These are phyloP conservation scores for Trematomus loennbergii DNA, from an alignment of 2,113 vertebrate genomes.

Conservation along the genomic window DNA sequence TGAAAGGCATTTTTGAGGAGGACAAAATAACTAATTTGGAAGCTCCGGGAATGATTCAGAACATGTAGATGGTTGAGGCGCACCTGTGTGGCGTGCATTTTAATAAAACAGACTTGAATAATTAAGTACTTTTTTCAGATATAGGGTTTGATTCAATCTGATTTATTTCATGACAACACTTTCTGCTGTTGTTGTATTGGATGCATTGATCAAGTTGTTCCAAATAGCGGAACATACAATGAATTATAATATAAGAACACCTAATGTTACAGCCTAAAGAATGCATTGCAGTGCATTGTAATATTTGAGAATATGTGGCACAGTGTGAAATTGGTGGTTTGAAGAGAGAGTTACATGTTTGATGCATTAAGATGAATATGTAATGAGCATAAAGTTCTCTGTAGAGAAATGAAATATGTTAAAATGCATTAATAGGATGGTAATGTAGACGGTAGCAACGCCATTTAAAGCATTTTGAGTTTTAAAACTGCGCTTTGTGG, in stretches of 20 bases:
- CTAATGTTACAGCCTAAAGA: too few species aligned
- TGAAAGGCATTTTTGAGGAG: conserved; percentile 12
- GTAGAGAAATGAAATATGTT: not conserved
- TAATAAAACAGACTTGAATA: not conserved
- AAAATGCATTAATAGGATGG: not conserved
- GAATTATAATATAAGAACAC: not conserved
- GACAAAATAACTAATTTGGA: conserved; percentile 5
- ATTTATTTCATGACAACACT: not conserved
- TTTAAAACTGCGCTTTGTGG: not conserved
- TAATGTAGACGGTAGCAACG: conserved; percentile 7
- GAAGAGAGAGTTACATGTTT: not conserved
- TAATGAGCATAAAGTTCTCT: not conserved
- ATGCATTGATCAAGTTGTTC: not conserved
- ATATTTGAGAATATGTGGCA: not conserved
- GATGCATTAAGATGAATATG: conserved; percentile 26
- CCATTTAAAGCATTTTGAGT: not conserved
- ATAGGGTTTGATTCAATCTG: not conserved
- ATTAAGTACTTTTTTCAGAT: not conserved
- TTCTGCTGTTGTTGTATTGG: not conserved
- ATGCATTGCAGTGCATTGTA: not conserved
- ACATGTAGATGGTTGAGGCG: not conserved
- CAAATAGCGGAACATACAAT: not conserved
- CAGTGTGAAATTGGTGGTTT: not conserved
- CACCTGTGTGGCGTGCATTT: conserved; percentile 14
- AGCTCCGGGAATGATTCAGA: not conserved